phyloP scores from a whole-genome alignment of 2,888 invertebrate genomes.

The Cheilosia scutellata region DNA sequence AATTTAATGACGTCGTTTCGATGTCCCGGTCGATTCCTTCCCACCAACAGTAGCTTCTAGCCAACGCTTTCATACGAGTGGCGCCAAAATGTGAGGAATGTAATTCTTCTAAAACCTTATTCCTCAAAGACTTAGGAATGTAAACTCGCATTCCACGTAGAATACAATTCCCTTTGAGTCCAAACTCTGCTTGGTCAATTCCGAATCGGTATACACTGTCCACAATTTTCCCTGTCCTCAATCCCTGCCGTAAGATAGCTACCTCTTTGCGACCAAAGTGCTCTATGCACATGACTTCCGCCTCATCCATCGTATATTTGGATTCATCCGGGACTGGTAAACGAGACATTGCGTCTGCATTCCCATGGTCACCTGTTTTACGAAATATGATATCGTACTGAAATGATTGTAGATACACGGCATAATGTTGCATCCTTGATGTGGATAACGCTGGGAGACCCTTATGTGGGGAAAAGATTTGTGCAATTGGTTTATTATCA shows the following conservation, averaged over 20 bases:
- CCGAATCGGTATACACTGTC: neutral
- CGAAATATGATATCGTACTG: neutral
- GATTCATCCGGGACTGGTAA: neutral
- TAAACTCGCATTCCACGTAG: neutral
- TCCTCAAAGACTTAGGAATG: neutral
- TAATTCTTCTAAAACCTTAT: neutral
- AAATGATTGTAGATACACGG: neutral
- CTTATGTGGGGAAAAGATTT: neutral
- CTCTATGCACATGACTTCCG: neutral
- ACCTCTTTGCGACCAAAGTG: neutral
- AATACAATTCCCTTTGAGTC: neutral
- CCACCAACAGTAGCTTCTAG: constrained; percentile 5
- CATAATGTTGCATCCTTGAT: neutral
- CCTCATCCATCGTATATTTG: neutral
- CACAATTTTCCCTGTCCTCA: neutral
- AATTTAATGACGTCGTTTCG: neutral
- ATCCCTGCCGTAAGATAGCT: neutral
- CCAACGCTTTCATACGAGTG: too few species aligned
- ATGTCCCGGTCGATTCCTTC: neutral
- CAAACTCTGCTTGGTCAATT: neutral
- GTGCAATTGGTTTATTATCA: neutral
- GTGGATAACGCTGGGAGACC: neutral
- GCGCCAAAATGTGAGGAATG: too few species aligned
- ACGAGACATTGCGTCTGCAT: neutral
- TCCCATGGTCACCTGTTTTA: neutral